A percentile compares a stretch with the other conserved stretches of the same genome.
phyloP scores from a whole-genome alignment of 2,113 vertebrate species.

The Pollimyrus isidori region DNA sequence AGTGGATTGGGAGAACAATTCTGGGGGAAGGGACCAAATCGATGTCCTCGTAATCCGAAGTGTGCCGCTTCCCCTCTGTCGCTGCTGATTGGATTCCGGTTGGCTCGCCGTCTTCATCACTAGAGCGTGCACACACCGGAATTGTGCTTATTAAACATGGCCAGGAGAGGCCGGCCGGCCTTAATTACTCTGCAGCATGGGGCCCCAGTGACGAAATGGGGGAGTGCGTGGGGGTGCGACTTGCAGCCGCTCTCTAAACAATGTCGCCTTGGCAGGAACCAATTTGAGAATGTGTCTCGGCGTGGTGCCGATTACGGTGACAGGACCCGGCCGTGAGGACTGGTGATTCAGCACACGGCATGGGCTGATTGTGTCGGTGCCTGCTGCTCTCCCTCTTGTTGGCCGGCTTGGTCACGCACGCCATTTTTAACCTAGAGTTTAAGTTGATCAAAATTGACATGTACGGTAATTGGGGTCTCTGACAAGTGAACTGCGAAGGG shows the following conservation, averaged over 20 bases:
- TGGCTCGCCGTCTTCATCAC: constrained; percentile 51
- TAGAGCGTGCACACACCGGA: constrained; percentile 40
- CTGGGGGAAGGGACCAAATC: constrained; percentile 52
- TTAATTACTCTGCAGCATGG: constrained; percentile 37
- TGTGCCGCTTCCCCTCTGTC: constrained; percentile 39
- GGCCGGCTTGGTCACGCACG: not conserved
- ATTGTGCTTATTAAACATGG: not conserved
- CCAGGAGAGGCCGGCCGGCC: constrained; percentile 12
- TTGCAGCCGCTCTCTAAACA: constrained; percentile 25
- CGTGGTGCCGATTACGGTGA: not conserved
- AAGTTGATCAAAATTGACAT: not conserved
- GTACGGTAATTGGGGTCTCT: not conserved
- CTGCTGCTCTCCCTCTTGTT: not conserved
- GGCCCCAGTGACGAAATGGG: constrained; percentile 14
- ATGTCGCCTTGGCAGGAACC: not conserved
- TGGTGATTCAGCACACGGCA: not conserved
- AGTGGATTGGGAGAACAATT: constrained; percentile 54
- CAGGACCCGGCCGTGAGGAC: not conserved
- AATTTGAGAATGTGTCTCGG: not conserved
- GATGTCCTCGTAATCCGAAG: constrained; percentile 26
- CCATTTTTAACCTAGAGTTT: not conserved
- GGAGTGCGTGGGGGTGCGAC: not conserved
- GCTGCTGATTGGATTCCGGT: constrained; percentile 51
- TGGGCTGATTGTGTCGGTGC: not conserved
- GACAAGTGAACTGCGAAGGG: not conserved